Evolutionary conservation across 2,797 vertebrate genomes (phyloP).

Genomic region (Lates japonicus): DNA sequence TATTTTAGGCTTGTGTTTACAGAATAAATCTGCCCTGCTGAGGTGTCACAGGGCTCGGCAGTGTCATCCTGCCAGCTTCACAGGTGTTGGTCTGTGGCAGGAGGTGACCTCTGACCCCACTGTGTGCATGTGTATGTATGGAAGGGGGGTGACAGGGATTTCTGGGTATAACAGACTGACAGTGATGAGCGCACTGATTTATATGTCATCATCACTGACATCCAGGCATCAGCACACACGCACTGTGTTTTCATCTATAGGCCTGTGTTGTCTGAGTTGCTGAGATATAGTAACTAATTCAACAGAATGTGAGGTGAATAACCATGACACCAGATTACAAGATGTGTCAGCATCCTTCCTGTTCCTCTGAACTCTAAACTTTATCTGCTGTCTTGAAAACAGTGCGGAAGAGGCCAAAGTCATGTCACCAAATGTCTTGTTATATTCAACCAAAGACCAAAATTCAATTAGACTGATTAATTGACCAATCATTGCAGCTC

Average conservation of each 20-base stretch:
- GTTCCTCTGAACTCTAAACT: neutral
- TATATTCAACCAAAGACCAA: neutral
- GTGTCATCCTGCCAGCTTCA: neutral
- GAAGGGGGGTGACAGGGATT: neutral
- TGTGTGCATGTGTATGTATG: neutral
- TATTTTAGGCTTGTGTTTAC: neutral
- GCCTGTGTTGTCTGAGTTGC: too few relatives aligned
- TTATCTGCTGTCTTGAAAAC: neutral
- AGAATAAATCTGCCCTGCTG: neutral
- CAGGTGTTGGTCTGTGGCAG: neutral
- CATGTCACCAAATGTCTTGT: neutral
- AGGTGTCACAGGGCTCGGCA: neutral
- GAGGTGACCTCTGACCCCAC: slow-evolving; percentile 6
- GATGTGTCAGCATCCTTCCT: neutral
- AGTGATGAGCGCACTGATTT: neutral
- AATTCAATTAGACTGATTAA: neutral
- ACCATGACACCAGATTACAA: neutral
- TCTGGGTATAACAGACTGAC: neutral
- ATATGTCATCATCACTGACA: neutral
- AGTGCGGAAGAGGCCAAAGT: neutral
- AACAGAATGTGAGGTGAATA: neutral
- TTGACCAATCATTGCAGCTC: too few relatives aligned
- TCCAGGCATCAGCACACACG: neutral
- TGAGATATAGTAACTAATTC: neutral
- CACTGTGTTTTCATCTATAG: slow-evolving; percentile 6